Percentiles rank a stretch among this genome's conserved stretches.
Evolutionary conservation across 1,140 invertebrate genomes (phyloP).

Genomic region (Maconellicoccus hirsutus): DNA sequence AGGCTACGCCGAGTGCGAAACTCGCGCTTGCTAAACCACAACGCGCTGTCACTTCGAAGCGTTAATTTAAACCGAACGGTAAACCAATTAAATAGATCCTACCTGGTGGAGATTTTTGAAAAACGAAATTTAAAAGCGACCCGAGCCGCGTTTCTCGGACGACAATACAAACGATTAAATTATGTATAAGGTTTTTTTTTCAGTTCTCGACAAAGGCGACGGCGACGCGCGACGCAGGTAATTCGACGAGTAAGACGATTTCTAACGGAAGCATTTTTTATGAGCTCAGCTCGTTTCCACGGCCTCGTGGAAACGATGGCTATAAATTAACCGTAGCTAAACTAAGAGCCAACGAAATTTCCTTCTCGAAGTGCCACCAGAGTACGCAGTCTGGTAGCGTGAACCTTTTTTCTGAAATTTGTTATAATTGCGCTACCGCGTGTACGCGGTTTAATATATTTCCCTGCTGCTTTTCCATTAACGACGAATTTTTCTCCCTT

Average conservation of each 20-base stretch:
- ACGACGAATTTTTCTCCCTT: not conserved
- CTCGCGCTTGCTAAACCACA: too few species aligned
- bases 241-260: not conserved
- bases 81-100: too few species aligned
- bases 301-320: not conserved
- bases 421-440: not conserved
- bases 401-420: not conserved
- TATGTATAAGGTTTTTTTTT: not conserved
- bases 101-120: too few species aligned
- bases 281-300: not conserved
- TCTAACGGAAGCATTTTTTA: not conserved
- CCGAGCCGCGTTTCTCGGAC: too few species aligned
- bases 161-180: too few species aligned
- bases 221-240: not conserved
- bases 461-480: not conserved
- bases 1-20: too few species aligned
- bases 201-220: not conserved
- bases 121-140: too few species aligned
- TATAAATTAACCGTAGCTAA: not conserved
- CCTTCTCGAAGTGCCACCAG: not conserved
- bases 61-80: too few species aligned
- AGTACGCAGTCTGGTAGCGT: not conserved
- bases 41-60: too few species aligned
- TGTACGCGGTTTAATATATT: not conserved
- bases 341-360: not conserved